Conservation (phyloP, 1,140 invertebrate genomes). For the Musca vetustissima region DNA sequence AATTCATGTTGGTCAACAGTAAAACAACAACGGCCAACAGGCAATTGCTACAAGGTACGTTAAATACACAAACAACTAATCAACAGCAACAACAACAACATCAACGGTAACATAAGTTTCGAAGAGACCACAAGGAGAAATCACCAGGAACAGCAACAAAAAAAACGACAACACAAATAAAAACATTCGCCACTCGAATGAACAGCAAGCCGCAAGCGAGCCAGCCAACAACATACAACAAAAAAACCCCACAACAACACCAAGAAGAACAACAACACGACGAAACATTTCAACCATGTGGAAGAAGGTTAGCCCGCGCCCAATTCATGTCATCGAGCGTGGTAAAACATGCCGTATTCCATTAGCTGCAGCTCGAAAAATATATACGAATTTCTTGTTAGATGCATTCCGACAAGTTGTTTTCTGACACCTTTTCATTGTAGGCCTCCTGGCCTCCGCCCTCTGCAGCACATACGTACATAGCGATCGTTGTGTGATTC, state of each 20-base stretch:
- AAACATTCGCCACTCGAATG: no score
- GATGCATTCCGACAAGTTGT: constrained; percentile 56
- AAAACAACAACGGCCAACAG: background rate
- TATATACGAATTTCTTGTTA: constrained; percentile 56
- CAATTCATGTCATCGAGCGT: constrained; percentile 55
- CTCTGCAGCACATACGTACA: no score
- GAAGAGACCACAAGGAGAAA: constrained; percentile 3
- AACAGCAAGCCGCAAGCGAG: no score
- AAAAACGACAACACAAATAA: background rate
- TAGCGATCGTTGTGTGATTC: no score
- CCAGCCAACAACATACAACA: no score
- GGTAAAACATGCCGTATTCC: constrained; percentile 55
- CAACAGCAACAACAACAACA: background rate
- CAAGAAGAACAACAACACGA: no score
- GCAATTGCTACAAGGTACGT: background rate
- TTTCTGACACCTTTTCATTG: constrained; percentile 49
- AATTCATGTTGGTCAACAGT: constrained; percentile 20
- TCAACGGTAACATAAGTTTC: background rate
- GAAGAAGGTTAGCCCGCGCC: constrained; percentile 38
- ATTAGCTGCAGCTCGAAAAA: constrained; percentile 45
- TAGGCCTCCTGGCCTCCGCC: no score
- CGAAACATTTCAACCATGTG: no score
- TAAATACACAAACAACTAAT: no score
- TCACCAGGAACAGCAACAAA: background rate
- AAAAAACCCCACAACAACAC: no score